These are phyloP conservation scores for Anoncus sp. DNA, from an alignment of 2,888 invertebrate species.

Conservation along the genomic window DNA sequence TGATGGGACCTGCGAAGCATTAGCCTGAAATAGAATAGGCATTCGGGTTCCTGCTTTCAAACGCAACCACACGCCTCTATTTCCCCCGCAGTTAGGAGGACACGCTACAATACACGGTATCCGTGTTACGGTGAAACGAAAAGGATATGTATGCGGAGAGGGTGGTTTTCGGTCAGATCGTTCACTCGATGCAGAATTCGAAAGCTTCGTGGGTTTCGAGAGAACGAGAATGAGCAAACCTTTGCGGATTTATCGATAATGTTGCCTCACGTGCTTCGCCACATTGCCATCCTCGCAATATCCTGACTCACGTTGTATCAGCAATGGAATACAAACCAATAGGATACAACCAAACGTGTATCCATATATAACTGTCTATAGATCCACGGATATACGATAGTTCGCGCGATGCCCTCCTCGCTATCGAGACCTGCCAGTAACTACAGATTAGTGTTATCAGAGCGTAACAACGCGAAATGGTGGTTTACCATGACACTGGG, in stretches of 20 bases:
- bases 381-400: constrained; percentile 69
- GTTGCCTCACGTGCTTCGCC: constrained; percentile 68
- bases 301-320: constrained; percentile 30
- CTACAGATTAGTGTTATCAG: constrained; percentile 83
- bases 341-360: constrained; percentile 11
- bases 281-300: constrained; percentile 48
- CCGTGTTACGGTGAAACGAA: constrained; percentile 17
- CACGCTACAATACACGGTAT: constrained; percentile 27
- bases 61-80: constrained; percentile 76
- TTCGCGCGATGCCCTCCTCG: constrained; percentile 61
- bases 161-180: constrained; percentile 36
- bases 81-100: constrained; percentile 75
- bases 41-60: constrained; percentile 71
- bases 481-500: constrained; percentile 82
- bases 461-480: constrained; percentile 81
- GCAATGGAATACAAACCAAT: constrained; percentile 25
- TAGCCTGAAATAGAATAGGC: constrained; percentile 69
- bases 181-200: constrained; percentile 27
- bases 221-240: constrained; percentile 66
- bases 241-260: constrained; percentile 81
- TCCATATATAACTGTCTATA: constrained; percentile 54
- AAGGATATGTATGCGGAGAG: constrained; percentile 25
- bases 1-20: constrained; percentile 59
- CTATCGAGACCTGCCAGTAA: constrained; percentile 78
- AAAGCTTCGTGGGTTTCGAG: constrained; percentile 23